Conservation (phyloP, 2,888 invertebrate species). For the Lydus trimaculatus region DNA sequence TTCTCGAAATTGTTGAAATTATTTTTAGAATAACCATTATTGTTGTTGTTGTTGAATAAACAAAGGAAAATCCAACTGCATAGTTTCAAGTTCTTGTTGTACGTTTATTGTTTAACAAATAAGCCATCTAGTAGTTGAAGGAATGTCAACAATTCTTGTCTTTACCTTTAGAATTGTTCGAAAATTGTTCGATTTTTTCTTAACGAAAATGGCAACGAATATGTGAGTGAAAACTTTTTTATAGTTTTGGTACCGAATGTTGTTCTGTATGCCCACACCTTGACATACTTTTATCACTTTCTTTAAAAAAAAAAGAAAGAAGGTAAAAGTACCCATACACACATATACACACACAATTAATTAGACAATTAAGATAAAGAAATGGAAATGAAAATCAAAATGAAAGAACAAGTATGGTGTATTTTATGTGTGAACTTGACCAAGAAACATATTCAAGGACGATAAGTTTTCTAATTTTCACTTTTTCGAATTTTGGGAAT, state of each 20-base stretch:
- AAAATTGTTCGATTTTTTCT: background rate
- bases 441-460: background rate
- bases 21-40: background rate
- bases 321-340: slow-evolving; percentile 1
- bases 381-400: background rate
- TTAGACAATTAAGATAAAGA: slow-evolving; percentile 1
- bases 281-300: slow-evolving; percentile 45
- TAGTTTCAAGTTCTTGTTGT: background rate
- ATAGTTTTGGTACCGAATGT: slow-evolving; percentile 41
- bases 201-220: background rate
- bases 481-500: background rate
- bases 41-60: background rate
- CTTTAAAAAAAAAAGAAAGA: slow-evolving; percentile 27
- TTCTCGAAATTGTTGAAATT: background rate
- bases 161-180: background rate
- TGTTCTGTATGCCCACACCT: slow-evolving; percentile 41
- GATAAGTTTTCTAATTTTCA: slow-evolving; percentile 5
- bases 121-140: background rate
- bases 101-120: background rate
- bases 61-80: slow-evolving; percentile 1
- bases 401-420: background rate
- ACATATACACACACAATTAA: too few species aligned
- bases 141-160: background rate
- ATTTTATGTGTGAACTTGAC: slow-evolving; percentile 4
- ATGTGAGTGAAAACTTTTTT: slow-evolving; percentile 37